Evolutionary conservation across 2,113 vertebrate genomes (phyloP), one percentile per base, ranked within the genome.

Genomic region (Rhinolophus ferrumequinum): DNA sequence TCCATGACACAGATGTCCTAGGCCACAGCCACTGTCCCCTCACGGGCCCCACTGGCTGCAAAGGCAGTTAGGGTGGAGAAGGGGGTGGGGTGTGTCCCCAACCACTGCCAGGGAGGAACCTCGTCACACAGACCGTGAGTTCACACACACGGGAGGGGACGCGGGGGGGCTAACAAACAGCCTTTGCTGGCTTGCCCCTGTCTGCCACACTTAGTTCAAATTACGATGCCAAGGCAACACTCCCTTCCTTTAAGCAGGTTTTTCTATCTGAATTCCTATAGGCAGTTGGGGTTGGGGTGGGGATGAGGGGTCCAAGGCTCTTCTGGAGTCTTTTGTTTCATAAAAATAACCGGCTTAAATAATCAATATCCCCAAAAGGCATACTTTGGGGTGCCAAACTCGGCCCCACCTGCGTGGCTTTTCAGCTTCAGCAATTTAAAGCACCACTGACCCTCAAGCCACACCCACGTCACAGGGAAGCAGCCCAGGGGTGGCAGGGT

Each of bases 151-250:
- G 5, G 10, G 12, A 44, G 41, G 41, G 41, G 41, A 6, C 41
- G 47, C 47, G 12, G 47, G 2, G 47, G 12, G 47, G 47, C 47
- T 50, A 50, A 58, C 21, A 58, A 22, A 58, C 56, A 58, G 56
- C 56, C 56, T 44, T 44, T 44, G 41, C 41, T 8, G 56, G 56
- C 56, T 7, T 7, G 21, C 18, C 77, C 22, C 69, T 1, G 14
- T 2, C n/a, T 1, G 24, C 52, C 52, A 4, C 76, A 0, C 7
- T 13, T 7, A 5, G n/a, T 14, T 26, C n/a, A 0, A 3, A 1
- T 9, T 3, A 15, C 0, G n/a, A 8, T 3, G 7, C 76, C 28
- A 11, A 67, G 33, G 15, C 2, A 2, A 67, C 15, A 15, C 33
- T 16, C 33, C 30, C 64, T 67, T 18, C 15, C 64, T 67, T 67